Evolutionary conservation across 2,113 vertebrate genomes (phyloP).

Genomic region (Neolamprologus hecqui): DNA sequence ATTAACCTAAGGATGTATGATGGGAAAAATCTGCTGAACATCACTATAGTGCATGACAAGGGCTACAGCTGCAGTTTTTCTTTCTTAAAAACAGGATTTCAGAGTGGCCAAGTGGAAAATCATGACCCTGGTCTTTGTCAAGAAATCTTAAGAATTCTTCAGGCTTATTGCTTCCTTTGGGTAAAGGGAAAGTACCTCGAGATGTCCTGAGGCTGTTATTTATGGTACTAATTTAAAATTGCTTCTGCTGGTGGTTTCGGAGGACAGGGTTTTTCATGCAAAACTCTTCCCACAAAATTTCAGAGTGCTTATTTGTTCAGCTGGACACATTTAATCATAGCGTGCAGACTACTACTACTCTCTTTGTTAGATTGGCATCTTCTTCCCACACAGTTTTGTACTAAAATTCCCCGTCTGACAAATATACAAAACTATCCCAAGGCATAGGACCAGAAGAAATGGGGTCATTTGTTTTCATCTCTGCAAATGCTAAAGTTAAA

Average conservation of each 20-base stretch:
- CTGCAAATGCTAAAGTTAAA: background rate
- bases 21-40: background rate
- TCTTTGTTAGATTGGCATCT: background rate
- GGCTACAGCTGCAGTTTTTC: background rate
- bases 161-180: background rate
- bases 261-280: background rate
- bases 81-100: background rate
- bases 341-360: background rate
- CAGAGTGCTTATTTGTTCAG: background rate
- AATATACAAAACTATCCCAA: background rate
- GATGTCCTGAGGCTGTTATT: background rate
- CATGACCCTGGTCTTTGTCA: background rate
- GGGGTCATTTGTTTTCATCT: background rate
- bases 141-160: background rate
- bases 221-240: background rate
- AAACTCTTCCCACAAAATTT: background rate
- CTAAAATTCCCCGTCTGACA: background rate
- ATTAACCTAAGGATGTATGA: background rate
- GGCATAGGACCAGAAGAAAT: background rate
- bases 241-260: background rate
- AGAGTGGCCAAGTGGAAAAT: constrained; percentile 30
- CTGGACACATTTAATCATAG: background rate
- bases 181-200: background rate
- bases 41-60: background rate
- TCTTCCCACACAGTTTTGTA: background rate